These are phyloP conservation scores for Glaucomys volans DNA, from an alignment of 2,113 vertebrate genomes.

Conservation along the genomic window DNA sequence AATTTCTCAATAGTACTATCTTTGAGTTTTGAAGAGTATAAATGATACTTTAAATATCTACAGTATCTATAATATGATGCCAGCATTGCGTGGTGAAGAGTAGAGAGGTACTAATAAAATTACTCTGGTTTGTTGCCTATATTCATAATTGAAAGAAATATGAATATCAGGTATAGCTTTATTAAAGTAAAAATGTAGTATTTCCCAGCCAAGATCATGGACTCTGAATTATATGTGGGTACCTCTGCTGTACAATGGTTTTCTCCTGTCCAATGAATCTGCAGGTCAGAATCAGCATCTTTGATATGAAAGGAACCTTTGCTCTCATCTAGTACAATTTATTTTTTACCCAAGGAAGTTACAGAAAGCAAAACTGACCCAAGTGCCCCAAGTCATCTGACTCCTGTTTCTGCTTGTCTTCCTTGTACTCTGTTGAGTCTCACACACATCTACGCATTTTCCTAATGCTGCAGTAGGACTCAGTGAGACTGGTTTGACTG, in stretches of 20 bases:
- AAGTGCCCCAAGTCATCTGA: too few species aligned
- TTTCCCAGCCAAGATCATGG: not conserved
- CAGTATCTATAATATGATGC: too few species aligned
- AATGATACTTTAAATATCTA: too few species aligned
- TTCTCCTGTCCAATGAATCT: not conserved
- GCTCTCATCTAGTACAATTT: not conserved
- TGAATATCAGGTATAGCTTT: not conserved
- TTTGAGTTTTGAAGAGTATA: too few species aligned
- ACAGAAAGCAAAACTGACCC: too few species aligned
- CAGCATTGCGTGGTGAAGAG: not conserved
- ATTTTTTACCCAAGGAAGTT: not conserved
- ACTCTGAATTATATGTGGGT: not conserved
- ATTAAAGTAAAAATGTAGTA: not conserved
- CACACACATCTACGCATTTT: too few species aligned
- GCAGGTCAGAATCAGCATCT: not conserved
- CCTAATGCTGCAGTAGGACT: too few species aligned
- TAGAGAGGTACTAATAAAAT: not conserved
- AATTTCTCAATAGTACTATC: too few species aligned
- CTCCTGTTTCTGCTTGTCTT: too few species aligned
- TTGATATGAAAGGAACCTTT: not conserved
- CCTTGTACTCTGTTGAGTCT: too few species aligned
- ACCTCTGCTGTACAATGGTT: not conserved
- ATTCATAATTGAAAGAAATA: not conserved
- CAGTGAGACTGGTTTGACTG: too few species aligned
- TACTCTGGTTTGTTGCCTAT: not conserved